Percentiles rank a stretch among this genome's conserved stretches.
Evolutionary conservation across 1,140 invertebrate genomes (phyloP).

Genomic region (Apocrypta bakeri): DNA sequence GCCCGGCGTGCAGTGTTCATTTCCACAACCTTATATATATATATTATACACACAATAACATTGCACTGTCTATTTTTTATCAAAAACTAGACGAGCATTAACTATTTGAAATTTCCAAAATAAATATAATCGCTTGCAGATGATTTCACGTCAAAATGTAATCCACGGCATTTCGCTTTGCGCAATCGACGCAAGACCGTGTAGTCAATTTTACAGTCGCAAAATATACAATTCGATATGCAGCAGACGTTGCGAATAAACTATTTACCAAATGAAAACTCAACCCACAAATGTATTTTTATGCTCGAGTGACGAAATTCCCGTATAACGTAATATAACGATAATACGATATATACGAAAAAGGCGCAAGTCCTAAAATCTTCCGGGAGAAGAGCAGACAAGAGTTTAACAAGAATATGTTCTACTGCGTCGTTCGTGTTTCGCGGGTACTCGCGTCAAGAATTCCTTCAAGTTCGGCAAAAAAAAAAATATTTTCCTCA

Average conservation of each 20-base stretch:
- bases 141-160: too few species aligned
- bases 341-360: not conserved
- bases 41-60: too few species aligned
- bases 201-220: too few species aligned
- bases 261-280: slow-evolving; percentile 47
- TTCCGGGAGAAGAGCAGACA: not conserved
- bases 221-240: slow-evolving; percentile 20
- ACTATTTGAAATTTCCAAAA: too few species aligned
- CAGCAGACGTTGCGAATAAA: not conserved
- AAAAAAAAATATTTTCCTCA: not conserved
- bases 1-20: too few species aligned
- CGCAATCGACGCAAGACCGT: not conserved
- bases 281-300: slow-evolving; percentile 60
- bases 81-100: too few species aligned
- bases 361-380: not conserved
- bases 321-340: not conserved
- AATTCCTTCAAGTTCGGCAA: not conserved
- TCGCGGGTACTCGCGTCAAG: not conserved
- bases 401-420: not conserved
- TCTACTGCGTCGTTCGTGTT: not conserved
- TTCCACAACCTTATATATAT: too few species aligned
- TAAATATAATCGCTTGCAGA: too few species aligned
- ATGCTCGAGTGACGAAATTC: slow-evolving; percentile 54
- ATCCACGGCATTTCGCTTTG: too few species aligned
- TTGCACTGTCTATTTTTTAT: too few species aligned